These are phyloP conservation scores for Egretta garzetta DNA, from an alignment of 2,113 vertebrate species.

Conservation along the genomic window DNA sequence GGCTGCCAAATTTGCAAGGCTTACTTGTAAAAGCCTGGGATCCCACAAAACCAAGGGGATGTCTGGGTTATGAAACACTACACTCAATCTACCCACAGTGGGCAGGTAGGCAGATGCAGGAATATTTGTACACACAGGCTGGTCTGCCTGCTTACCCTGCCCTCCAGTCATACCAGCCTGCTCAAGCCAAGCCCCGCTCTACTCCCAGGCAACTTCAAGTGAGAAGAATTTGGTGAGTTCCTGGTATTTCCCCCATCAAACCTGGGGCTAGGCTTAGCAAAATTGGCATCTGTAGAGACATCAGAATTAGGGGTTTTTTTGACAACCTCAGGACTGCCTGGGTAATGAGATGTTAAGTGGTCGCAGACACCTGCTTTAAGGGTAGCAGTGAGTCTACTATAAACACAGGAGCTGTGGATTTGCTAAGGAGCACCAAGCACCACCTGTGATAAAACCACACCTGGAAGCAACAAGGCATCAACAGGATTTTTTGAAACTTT, in stretches of 20 bases:
- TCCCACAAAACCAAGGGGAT: not conserved
- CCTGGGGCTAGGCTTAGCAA: accelerated
- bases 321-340: not conserved
- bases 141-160: accelerated
- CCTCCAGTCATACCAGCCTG: not conserved
- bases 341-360: not conserved
- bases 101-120: not conserved
- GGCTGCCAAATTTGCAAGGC: not conserved
- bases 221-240: not conserved
- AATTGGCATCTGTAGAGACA: accelerated
- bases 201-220: not conserved
- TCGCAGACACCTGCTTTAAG: not conserved
- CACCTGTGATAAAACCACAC: not conserved
- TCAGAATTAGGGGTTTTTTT: accelerated
- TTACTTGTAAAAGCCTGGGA: not conserved
- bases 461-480: not conserved
- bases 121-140: not conserved
- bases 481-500: accelerated
- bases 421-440: not conserved
- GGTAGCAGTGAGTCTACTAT: not conserved
- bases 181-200: not conserved
- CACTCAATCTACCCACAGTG: accelerated
- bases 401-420: not conserved
- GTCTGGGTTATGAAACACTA: not conserved
- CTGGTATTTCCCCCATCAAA: not conserved